phyloP scores from a whole-genome alignment of 1,140 invertebrate species.

The Pristionchus pacificus region DNA sequence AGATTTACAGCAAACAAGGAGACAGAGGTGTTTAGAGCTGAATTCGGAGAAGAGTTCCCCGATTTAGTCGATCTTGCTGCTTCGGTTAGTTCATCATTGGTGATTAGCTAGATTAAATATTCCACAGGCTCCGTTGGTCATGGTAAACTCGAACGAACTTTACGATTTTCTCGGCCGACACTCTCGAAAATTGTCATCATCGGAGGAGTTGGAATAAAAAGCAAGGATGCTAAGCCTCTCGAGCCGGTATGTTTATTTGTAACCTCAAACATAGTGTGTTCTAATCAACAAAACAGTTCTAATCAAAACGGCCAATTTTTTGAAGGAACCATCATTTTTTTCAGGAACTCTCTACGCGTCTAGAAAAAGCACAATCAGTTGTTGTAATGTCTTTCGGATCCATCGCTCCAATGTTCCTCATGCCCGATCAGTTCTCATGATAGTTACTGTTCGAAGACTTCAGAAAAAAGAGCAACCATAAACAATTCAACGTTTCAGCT shows the following conservation, averaged over 20 bases:
- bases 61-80: slow-evolving; percentile 1
- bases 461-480: too few species aligned
- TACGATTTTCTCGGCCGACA: slow-evolving; percentile 19
- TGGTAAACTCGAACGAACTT: slow-evolving; percentile 20
- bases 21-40: slow-evolving; percentile 1
- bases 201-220: slow-evolving; percentile 18
- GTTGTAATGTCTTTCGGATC: slow-evolving; percentile 11
- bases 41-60: slow-evolving; percentile 3
- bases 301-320: too few species aligned
- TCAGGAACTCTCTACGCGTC: slow-evolving; percentile 7
- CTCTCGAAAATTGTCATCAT: slow-evolving; percentile 21
- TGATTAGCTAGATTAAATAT: not conserved
- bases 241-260: too few species aligned
- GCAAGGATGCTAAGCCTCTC: slow-evolving; percentile 16
- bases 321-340: not conserved
- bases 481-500: too few species aligned
- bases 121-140: slow-evolving; percentile 3
- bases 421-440: too few species aligned
- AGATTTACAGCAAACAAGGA: not conserved
- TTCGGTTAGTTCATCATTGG: too few species aligned
- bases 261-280: too few species aligned
- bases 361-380: slow-evolving; percentile 4
- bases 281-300: too few species aligned
- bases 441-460: too few species aligned
- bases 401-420: not conserved